phyloP scores from a whole-genome alignment of 2,797 vertebrate genomes.

The Onychomys leucogaster region DNA sequence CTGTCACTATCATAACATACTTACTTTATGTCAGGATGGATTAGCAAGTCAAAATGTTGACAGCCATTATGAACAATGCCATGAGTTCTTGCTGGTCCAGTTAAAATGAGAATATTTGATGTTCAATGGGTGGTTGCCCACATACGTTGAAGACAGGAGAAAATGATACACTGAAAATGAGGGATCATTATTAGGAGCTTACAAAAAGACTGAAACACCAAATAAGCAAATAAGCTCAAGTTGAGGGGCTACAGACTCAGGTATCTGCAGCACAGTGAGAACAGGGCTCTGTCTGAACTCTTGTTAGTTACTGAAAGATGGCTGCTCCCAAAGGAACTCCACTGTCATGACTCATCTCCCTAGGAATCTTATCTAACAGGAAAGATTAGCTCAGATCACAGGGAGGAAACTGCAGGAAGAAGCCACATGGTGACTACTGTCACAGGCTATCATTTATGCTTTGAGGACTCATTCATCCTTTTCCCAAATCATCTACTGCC shows the following conservation, averaged over 20 bases:
- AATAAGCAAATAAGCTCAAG: background rate
- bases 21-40: background rate
- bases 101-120: background rate
- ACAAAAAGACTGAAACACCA: background rate
- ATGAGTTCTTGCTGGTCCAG: background rate
- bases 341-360: background rate
- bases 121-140: background rate
- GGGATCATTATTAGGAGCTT: background rate
- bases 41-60: background rate
- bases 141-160: background rate
- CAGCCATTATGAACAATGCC: background rate
- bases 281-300: background rate
- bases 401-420: background rate
- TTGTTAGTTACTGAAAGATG: background rate
- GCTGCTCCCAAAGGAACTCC: background rate
- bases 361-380: background rate
- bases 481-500: background rate
- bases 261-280: background rate
- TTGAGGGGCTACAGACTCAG: background rate
- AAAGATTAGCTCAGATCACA: background rate
- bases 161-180: too few species aligned
- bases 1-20: background rate
- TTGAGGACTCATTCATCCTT: background rate
- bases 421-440: background rate
- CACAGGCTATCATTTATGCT: background rate